Conservation (phyloP, 64 coral and sea anemone genomes). For the Exaiptasia diaphana region DNA sequence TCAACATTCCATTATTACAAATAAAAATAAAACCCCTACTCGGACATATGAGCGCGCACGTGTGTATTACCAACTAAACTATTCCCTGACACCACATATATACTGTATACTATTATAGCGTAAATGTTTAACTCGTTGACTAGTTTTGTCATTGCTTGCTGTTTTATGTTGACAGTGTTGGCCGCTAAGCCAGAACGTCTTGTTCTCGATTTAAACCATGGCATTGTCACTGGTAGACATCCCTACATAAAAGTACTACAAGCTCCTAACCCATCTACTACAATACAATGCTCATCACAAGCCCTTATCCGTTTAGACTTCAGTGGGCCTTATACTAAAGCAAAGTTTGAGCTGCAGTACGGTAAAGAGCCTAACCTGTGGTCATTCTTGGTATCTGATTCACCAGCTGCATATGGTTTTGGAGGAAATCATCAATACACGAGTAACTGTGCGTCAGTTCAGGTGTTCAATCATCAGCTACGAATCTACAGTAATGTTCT, state of each 20-base stretch:
- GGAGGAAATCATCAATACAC: slow-evolving; percentile 38
- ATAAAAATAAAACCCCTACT: no score
- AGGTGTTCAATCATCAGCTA: slow-evolving; percentile 58
- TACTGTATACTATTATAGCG: no score
- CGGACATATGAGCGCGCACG: no score
- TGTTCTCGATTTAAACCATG: not conserved
- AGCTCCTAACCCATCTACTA: not conserved
- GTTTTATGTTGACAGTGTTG: no score
- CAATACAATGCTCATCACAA: slow-evolving; percentile 41
- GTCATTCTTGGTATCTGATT: slow-evolving; percentile 48
- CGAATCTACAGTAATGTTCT: slow-evolving; percentile 57
- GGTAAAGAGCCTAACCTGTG: slow-evolving; percentile 53
- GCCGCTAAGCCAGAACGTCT: not conserved
- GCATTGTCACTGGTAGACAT: not conserved
- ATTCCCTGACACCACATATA: no score
- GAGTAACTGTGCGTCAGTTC: slow-evolving; percentile 58
- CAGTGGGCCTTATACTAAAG: slow-evolving; percentile 47
- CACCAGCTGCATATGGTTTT: slow-evolving; percentile 53
- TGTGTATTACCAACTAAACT: no score
- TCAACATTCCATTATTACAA: no score
- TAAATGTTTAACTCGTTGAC: no score
- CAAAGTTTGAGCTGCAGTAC: slow-evolving; percentile 41
- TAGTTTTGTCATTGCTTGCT: no score
- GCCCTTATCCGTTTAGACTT: slow-evolving; percentile 45
- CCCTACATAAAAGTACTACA: slow-evolving; percentile 7